Percentiles rank a stretch among this genome's conserved stretches.
Evolutionary conservation across 2,888 invertebrate genomes (phyloP).

Genomic region (Aethes cnicana): DNA sequence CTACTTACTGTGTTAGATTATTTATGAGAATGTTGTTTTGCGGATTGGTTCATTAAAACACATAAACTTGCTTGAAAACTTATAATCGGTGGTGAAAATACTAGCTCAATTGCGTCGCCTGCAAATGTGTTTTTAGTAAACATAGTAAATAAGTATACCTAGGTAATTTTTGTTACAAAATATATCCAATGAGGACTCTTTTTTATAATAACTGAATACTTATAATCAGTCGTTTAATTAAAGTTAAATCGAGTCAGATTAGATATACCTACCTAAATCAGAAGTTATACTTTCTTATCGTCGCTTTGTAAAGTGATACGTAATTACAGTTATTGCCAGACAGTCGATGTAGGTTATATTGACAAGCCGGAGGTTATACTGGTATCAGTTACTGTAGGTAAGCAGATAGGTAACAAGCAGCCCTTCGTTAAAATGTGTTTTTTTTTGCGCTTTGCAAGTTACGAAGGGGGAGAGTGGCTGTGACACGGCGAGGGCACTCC

Average conservation of each 20-base stretch:
- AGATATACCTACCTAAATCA: neutral
- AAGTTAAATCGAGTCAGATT: neutral
- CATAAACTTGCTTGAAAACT: no score
- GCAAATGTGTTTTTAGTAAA: no score
- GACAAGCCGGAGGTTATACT: neutral
- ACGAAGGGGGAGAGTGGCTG: conserved; percentile 12
- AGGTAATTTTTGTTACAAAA: no score
- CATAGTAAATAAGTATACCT: no score
- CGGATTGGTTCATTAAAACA: no score
- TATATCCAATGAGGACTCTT: no score
- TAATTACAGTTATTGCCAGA: conserved; percentile 6
- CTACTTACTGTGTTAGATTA: no score
- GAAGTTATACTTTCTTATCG: conserved; percentile 4
- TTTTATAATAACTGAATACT: no score
- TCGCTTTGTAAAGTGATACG: neutral
- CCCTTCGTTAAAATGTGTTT: neutral
- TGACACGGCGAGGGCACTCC: conserved; percentile 40
- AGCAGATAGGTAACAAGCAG: neutral
- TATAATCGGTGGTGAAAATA: no score
- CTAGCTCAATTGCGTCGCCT: no score
- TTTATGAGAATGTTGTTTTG: no score
- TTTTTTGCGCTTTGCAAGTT: neutral
- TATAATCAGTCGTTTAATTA: no score
- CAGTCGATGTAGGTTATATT: conserved; percentile 20
- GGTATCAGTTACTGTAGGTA: neutral